Base-by-base conservation (phyloP, 2,888 invertebrate genomes). In the Nomada hirtipes region DNA sequence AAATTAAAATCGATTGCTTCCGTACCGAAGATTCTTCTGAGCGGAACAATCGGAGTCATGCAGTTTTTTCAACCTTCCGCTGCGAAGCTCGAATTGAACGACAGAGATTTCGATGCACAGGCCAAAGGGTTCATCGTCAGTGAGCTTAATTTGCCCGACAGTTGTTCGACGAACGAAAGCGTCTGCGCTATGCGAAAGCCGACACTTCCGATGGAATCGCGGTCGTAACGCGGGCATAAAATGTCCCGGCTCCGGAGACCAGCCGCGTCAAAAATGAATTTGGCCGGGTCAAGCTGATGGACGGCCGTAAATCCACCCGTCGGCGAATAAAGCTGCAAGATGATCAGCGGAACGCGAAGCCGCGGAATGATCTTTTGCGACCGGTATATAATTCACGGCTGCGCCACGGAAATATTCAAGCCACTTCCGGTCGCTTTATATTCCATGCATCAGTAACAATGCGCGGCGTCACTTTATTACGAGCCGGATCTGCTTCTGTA, bases 401-500 rank as follows among this genome's bases (percentile, higher is more conserved):
- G n/a, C 26, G 44, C 20, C 72, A 53, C n/a, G 57, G 53, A 67
- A 73, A 78, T 52, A 63, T 74, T 78, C 74, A 20, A 26, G 23
- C 68, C 55, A 23, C 55, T 59, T 57, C 55, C 59, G 64, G 20
- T 15, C 55, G 67, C 53, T 68, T 75, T 63, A 64, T 63, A 68
- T 74, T 78, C 74, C 68, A 75, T 75, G 78, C 68, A 78, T 75
- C 69, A 29, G 57, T 69, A 69, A 75, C 64, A 64, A 63, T 57
- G 59, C 47, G 60, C 72, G 44, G 52, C 47, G 61, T 57, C 68
- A 55, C 50, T 75, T 78, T 74, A 78, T 69, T 68, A 70, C 64
- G 20, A n/a, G 53, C 29, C 13, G 29, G 47, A 57, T 57, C 52
- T 10, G 11, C 61, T 50, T 13, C 15, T n/a, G 50, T 50, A 50